phyloP scores from a whole-genome alignment of 2,113 vertebrate species.

The Trinectes maculatus region DNA sequence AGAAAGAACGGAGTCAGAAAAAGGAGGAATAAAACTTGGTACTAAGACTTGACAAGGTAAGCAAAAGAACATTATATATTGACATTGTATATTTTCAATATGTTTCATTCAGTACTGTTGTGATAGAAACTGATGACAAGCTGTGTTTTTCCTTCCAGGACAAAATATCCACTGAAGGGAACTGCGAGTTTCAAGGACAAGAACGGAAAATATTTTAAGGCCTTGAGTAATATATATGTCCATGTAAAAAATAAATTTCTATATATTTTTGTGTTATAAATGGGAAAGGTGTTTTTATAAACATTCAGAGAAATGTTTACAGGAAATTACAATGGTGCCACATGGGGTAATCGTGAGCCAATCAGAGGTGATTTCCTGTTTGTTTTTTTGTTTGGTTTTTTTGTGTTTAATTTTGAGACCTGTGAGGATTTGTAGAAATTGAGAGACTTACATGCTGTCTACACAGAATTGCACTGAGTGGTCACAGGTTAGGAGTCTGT shows the following conservation, averaged over 20 bases:
- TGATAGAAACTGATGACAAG: background rate
- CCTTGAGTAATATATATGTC: conserved; percentile 82
- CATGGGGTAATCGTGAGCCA: conserved; percentile 70
- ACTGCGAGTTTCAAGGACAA: conserved; percentile 75
- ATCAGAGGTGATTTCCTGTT: conserved; percentile 64
- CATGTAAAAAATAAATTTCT: conserved; percentile 78
- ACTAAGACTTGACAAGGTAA: conserved; percentile 52
- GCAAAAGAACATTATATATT: too few relatives aligned
- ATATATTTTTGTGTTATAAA: conserved; percentile 81
- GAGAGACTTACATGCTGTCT: conserved; percentile 59
- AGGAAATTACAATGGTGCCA: conserved; percentile 78
- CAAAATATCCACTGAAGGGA: conserved; percentile 75
- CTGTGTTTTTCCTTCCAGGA: conserved; percentile 56
- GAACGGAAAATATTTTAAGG: conserved; percentile 81
- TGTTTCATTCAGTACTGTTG: background rate
- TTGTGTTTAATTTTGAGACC: conserved; percentile 17
- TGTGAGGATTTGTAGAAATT: conserved; percentile 37
- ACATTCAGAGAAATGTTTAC: conserved; percentile 75
- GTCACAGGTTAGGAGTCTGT: conserved; percentile 57
- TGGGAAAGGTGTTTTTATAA: conserved; percentile 66
- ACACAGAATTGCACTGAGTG: conserved; percentile 73
- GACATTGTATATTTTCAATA: too few relatives aligned
- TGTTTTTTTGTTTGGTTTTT: conserved; percentile 10
- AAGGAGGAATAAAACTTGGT: conserved; percentile 73
- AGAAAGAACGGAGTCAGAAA: conserved; percentile 71